Evolutionary conservation across 2,113 vertebrate species (phyloP).

Genomic region (Pyxicephalus adspersus): DNA sequence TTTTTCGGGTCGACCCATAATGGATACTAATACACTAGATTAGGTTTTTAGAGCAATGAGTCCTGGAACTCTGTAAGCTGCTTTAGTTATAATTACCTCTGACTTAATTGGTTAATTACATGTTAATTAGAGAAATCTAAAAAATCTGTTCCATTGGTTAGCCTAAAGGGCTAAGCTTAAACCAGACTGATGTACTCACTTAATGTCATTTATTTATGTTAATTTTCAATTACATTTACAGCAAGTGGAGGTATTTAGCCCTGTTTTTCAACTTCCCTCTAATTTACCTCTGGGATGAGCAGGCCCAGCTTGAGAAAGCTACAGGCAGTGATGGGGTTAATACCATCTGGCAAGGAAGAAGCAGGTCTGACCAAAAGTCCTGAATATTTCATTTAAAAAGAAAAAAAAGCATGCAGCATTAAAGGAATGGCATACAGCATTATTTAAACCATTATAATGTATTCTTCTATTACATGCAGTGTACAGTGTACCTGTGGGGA

Average conservation of each 20-base stretch:
- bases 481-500: too few species aligned
- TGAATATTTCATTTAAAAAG: too few species aligned
- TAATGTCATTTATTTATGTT: conserved; percentile 44
- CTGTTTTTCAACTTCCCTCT: conserved; percentile 13
- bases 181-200: conserved; percentile 31
- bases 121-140: conserved; percentile 51
- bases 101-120: conserved; percentile 54
- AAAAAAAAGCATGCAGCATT: too few species aligned
- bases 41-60: conserved; percentile 41
- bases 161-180: conserved; percentile 42
- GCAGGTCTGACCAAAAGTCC: too few species aligned
- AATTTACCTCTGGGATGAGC: conserved; percentile 14
- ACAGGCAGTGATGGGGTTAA: conserved; percentile 6
- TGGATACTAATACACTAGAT: conserved; percentile 44
- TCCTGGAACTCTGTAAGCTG: conserved; percentile 42
- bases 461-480: too few species aligned
- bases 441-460: too few species aligned
- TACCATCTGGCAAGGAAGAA: too few species aligned
- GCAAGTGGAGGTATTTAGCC: conserved; percentile 17
- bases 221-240: conserved; percentile 46
- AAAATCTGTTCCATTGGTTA: conserved; percentile 41
- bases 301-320: not conserved
- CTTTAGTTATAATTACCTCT: conserved; percentile 47
- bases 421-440: too few species aligned
- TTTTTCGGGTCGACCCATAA: conserved; percentile 21